phyloP scores from a whole-genome alignment of 2,888 invertebrate species.

The Philopedon plagiatum region DNA sequence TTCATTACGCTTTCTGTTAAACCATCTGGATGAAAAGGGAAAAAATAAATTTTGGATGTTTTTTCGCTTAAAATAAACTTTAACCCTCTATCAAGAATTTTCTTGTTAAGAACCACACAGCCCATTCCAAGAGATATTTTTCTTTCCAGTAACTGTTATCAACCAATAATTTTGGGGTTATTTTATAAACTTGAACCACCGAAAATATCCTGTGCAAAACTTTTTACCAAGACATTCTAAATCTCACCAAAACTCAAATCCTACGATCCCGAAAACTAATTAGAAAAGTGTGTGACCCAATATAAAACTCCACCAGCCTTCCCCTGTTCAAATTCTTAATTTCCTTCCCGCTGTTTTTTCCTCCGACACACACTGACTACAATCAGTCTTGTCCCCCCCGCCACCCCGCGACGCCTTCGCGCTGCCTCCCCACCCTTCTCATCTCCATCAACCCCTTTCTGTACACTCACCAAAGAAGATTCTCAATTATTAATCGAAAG shows the following conservation, averaged over 20 bases:
- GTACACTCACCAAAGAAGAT: constrained; percentile 66
- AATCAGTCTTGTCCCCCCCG: constrained; percentile 60
- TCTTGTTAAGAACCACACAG: no score
- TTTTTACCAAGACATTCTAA: constrained; percentile 2
- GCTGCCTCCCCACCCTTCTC: constrained; percentile 58
- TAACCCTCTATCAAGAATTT: no score
- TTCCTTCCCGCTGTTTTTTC: constrained; percentile 43
- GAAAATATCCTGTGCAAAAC: neutral
- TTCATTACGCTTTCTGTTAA: no score
- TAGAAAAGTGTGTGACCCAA: constrained; percentile 26
- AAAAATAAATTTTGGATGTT: no score
- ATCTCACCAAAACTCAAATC: neutral
- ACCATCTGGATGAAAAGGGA: no score
- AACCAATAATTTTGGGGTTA: no score
- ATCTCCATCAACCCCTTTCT: constrained; percentile 65
- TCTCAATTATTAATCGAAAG: constrained; percentile 68
- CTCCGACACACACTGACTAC: constrained; percentile 67
- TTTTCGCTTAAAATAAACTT: no score
- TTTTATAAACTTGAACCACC: neutral
- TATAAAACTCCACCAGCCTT: constrained; percentile 7
- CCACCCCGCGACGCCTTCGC: constrained; percentile 39
- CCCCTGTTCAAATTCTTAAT: constrained; percentile 27
- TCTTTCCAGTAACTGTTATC: no score
- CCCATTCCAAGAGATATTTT: no score
- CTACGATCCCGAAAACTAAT: constrained; percentile 18